Percentiles rank a stretch among this genome's conserved stretches.
These are phyloP conservation scores for Apomyelois bistriatella DNA, from an alignment of 2,888 invertebrate genomes.

Conservation along the genomic window DNA sequence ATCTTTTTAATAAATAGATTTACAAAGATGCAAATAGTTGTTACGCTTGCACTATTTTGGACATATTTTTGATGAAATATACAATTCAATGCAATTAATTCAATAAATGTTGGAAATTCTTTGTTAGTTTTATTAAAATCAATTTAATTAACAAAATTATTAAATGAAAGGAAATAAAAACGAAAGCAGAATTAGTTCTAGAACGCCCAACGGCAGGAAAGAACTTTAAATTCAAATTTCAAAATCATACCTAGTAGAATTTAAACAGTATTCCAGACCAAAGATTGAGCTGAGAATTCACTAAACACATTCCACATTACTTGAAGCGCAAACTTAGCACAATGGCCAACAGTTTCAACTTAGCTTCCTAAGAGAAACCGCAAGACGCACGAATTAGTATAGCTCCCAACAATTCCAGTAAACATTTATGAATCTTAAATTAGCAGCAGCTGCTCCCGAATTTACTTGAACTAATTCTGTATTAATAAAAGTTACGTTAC, in stretches of 20 bases:
- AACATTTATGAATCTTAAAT: conserved; percentile 8
- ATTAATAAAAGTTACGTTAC: not conserved
- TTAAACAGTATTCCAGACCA: not conserved
- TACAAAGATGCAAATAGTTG: no score
- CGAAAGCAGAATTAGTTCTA: no score
- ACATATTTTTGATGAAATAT: no score
- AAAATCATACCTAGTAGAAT: not conserved
- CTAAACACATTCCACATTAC: not conserved
- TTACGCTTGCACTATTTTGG: no score
- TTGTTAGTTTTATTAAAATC: no score
- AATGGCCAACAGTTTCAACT: not conserved
- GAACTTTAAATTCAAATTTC: not conserved
- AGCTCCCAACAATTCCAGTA: conserved; percentile 1
- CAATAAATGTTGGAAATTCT: no score
- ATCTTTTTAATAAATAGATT: no score
- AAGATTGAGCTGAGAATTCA: not conserved
- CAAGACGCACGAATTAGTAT: not conserved
- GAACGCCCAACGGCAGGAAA: no score
- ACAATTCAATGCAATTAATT: no score
- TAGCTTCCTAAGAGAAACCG: not conserved
- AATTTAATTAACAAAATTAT: no score
- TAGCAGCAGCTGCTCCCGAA: not conserved
- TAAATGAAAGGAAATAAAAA: no score
- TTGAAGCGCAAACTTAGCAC: not conserved
- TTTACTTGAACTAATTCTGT: not conserved